phyloP scores from a whole-genome alignment of 1,140 invertebrate species.

The Coenobita brevimanus region DNA sequence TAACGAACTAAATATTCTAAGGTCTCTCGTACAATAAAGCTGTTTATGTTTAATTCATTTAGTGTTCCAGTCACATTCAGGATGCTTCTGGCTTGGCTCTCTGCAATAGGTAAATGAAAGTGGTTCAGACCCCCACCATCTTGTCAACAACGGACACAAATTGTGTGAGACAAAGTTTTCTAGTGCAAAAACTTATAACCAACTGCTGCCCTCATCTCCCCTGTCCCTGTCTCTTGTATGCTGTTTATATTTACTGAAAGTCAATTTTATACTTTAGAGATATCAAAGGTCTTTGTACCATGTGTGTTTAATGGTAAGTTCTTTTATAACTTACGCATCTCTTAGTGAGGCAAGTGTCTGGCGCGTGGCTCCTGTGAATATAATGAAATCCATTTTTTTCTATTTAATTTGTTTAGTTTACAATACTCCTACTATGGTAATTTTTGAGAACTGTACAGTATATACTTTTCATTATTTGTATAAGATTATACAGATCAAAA shows the following conservation, averaged over 20 bases:
- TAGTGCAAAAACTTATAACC: neutral
- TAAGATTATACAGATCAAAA: constrained; percentile 65
- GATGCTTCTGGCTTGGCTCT: neutral
- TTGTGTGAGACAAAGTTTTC: no score
- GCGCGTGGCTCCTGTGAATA: constrained; percentile 40
- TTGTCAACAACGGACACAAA: no score
- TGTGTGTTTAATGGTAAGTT: constrained; percentile 62
- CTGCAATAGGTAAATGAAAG: no score
- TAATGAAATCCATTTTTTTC: constrained; percentile 24
- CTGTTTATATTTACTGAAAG: constrained; percentile 59
- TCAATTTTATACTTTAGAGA: constrained; percentile 57
- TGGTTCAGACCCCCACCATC: no score
- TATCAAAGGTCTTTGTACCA: constrained; percentile 43
- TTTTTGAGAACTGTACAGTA: constrained; percentile 42
- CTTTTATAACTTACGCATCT: constrained; percentile 59
- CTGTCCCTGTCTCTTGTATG: constrained; percentile 47
- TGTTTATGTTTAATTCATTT: no score
- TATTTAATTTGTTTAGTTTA: constrained; percentile 47
- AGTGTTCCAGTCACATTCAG: constrained; percentile 5
- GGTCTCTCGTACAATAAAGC: no score
- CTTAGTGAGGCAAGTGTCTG: constrained; percentile 19
- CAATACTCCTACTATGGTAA: constrained; percentile 37
- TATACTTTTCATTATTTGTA: constrained; percentile 67
- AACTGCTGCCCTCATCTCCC: neutral
- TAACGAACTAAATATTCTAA: no score